Evolutionary conservation across 2,888 invertebrate species (phyloP).

Genomic region (Plagodis dolabraria): DNA sequence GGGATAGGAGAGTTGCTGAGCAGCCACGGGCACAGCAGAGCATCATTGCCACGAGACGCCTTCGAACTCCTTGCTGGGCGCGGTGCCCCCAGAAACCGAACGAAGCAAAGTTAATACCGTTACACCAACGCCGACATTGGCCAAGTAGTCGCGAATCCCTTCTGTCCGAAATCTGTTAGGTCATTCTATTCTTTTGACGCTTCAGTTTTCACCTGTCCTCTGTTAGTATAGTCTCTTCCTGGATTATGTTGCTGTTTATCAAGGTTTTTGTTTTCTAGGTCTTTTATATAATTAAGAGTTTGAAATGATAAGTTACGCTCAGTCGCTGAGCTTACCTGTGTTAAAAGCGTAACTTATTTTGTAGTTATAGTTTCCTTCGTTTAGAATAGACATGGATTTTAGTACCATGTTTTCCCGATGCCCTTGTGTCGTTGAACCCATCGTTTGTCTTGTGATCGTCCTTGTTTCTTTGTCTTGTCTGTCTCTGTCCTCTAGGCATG

Average conservation of each 20-base stretch:
- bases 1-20: conserved; percentile 80
- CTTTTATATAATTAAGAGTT: conserved; percentile 26
- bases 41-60: conserved; percentile 89
- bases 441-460: conserved; percentile 57
- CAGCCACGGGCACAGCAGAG: conserved; percentile 73
- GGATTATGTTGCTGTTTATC: conserved; percentile 51
- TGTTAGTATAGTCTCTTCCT: conserved; percentile 71
- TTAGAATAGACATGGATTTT: conserved; percentile 61
- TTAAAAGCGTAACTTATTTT: conserved; percentile 53
- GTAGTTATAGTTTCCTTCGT: conserved; percentile 60
- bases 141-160: conserved; percentile 84
- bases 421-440: conserved; percentile 41
- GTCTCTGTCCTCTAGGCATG: conserved; percentile 63
- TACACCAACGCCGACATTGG: conserved; percentile 78
- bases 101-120: conserved; percentile 87
- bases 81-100: conserved; percentile 88
- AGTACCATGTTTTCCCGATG: conserved; percentile 56
- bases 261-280: conserved; percentile 40
- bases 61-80: conserved; percentile 93
- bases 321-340: conserved; percentile 30
- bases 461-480: conserved; percentile 47
- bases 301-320: conserved; percentile 53
- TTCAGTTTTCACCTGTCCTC: conserved; percentile 64
- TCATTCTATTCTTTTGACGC: conserved; percentile 80
- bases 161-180: conserved; percentile 82